These are phyloP conservation scores for Caranx melampygus DNA, from an alignment of 2,113 vertebrate genomes.

Conservation along the genomic window DNA sequence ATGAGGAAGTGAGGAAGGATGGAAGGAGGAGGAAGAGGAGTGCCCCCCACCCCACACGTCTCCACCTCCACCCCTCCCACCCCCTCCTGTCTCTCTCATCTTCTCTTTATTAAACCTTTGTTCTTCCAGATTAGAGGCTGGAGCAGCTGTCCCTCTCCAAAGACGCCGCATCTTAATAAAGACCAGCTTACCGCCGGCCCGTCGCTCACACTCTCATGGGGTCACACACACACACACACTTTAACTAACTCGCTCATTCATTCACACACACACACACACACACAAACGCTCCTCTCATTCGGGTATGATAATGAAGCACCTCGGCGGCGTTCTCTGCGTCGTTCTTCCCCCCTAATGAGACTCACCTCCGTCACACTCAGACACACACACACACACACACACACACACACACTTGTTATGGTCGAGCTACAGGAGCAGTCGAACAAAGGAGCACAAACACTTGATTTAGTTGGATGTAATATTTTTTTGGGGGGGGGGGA, in stretches of 20 bases:
- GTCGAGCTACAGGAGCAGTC: neutral
- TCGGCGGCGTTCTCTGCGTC: conserved; percentile 22
- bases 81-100: conserved; percentile 26
- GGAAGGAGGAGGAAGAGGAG: neutral
- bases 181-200: conserved; percentile 66
- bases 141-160: conserved; percentile 66
- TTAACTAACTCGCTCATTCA: neutral
- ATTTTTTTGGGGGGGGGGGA: neutral
- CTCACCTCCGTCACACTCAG: conserved; percentile 63
- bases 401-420: conserved; percentile 32
- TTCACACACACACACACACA: conserved; percentile 16
- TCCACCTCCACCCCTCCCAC: conserved; percentile 37
- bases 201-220: conserved; percentile 42
- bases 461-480: neutral
- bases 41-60: conserved; percentile 20
- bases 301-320: conserved; percentile 66
- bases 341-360: conserved; percentile 67
- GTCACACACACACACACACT: conserved; percentile 34
- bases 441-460: conserved; percentile 31
- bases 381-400: conserved; percentile 42
- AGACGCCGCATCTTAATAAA: conserved; percentile 77
- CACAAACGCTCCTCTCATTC: conserved; percentile 38
- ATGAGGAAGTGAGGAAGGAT: neutral
- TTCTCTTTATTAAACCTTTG: conserved; percentile 75
- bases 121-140: conserved; percentile 66